Base-by-base conservation (phyloP, 2,888 invertebrate genomes). In the Pseudococcus longispinus region DNA sequence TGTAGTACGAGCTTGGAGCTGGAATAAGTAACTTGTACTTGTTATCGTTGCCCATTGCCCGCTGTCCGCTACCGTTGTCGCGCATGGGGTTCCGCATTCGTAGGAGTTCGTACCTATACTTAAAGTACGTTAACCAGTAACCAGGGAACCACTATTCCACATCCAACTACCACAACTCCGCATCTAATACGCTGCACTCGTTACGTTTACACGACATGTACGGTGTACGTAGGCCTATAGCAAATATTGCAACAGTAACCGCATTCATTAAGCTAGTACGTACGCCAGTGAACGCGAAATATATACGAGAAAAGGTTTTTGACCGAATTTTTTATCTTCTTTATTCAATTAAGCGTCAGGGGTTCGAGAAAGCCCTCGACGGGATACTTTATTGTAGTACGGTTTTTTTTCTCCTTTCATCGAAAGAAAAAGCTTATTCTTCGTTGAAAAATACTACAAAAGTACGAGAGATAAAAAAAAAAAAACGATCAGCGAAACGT, bases 361-460 rank as follows among this genome's bases (percentile, higher is more conserved):
- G 65, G 26, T 65, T 65, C 65, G 65, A 65, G 65, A 26, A 65
- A 65, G 23, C 65, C 65, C 51, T 51, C 51, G 51, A 51, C 51
- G 51, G 51, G 51, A 51, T 51, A 51, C 51, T 51, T 51, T 51
- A 51, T 51, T 51, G 51, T 51, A 15, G n/a, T 51, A n/a, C n/a
- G 23, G 65, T 26, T 65, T 23, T 60, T 65, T 65, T 26, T 9
- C 9, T 8, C 20, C 13, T 65, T 26, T 65, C 65, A 26, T 15
- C 65, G 65, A 26, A 65, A 65, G 65, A 65, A 65, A 60, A 65
- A 65, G 65, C 65, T 65, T 65, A 65, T 65, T 51, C 51, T 51
- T 51, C 51, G 51, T 15, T n/a, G 65, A 26, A 65, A 65, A 65
- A 23, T 65, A 26, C 65, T 26, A 26, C 65, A 51, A 13, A 15